These are phyloP conservation scores for Thyatira batis DNA, from an alignment of 2,888 invertebrate genomes.

Conservation along the genomic window DNA sequence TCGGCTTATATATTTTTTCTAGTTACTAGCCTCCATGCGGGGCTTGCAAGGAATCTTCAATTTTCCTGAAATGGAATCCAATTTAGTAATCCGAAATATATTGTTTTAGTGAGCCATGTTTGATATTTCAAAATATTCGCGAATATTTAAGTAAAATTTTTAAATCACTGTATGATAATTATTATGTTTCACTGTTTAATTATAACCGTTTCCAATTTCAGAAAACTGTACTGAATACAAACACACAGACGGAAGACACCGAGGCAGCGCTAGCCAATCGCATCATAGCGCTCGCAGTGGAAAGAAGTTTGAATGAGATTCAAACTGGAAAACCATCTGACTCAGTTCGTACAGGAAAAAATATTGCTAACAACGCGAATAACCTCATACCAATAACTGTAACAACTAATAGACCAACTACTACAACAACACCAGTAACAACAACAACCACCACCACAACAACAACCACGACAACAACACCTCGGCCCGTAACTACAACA, in stretches of 20 bases:
- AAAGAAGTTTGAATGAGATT: constrained; percentile 74
- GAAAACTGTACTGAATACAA: constrained; percentile 73
- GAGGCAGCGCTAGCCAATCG: constrained; percentile 78
- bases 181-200: too few species aligned
- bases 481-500: constrained; percentile 35
- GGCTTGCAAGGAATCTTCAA: too few species aligned
- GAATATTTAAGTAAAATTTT: too few species aligned
- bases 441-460: constrained; percentile 55
- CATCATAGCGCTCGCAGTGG: constrained; percentile 80
- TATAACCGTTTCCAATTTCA: constrained; percentile 42
- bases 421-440: constrained; percentile 49
- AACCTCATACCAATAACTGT: constrained; percentile 47
- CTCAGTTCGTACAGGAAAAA: constrained; percentile 55
- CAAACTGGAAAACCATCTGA: constrained; percentile 52
- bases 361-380: constrained; percentile 44
- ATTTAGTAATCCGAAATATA: too few species aligned
- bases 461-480: constrained; percentile 37
- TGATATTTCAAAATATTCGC: too few species aligned
- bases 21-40: too few species aligned
- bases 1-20: too few species aligned
- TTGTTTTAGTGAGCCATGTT: too few species aligned
- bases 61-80: too few species aligned
- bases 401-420: constrained; percentile 44
- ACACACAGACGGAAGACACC: constrained; percentile 62
- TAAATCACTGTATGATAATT: neutral